Base-by-base conservation (phyloP, 1,140 invertebrate species). In the Drosophila azteca region DNA sequence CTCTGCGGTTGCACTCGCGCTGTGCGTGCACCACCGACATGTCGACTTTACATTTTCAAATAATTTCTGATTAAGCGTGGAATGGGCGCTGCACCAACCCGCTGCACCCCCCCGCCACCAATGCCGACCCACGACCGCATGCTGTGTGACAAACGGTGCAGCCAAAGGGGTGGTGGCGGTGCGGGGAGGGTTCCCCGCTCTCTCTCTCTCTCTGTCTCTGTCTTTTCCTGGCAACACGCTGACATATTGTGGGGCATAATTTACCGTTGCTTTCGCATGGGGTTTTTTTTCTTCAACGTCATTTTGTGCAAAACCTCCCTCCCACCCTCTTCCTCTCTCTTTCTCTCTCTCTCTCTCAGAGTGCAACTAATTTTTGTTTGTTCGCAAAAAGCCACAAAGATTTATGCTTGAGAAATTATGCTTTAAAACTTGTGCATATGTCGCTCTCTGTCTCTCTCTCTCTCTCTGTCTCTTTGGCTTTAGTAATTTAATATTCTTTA, bases 341-440 rank as follows among this genome's bases (percentile, higher is more conserved):
- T 41, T 54, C 24, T 49, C 62, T 53, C 67, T 49, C 62, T 53
- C 67, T 67, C 69, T 88, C 55, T 66, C 61, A 79, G 82, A 87
- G 82, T 82, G 82, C 82, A 87, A 87, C 82, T 87, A 87, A 87
- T 87, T 87, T 87, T 88, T 87, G 83, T 88, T 85, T 87, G 79
- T 80, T 84, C 69, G 60, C 66, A 67, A 71, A 84, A 83, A 84
- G 80, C 82, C 82, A 79, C 82, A 76, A 76, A 88, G 82, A 87
- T 87, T 87, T 87, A 87, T 87, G 75, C 58, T 60, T 57, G 63
- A 79, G 64, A 83, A 87, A 87, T 82, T 87, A 88, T 87, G 82
- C 79, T 88, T 87, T 87, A 88, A 88, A 87, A 88, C 63, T 84
- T 79, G 71, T 66, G 75, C 82, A 77, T 88, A 77, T 79, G 79